Base-by-base conservation (phyloP, 2,113 vertebrate genomes). In the Channa argus region DNA sequence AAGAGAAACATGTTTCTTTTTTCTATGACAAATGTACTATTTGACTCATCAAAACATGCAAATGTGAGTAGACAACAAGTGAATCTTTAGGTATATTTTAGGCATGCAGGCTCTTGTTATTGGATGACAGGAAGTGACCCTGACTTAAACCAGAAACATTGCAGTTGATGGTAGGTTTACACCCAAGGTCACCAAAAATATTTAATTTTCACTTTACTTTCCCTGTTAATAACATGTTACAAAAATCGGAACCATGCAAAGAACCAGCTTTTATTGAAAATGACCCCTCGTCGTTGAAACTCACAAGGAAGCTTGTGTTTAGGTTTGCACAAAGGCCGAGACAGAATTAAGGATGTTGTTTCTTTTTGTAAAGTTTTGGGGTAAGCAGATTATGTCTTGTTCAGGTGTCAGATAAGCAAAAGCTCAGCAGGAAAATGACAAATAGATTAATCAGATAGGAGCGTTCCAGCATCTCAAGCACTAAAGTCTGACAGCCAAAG, bases 321-420 rank as follows among this genome's bases (percentile, higher is more conserved):
- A 44, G 36, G 6, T 52, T 0, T 45, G n/a, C 69, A 34, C 58
- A 24, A 24, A 24, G 24, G 24, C 24, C 24, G 1, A 24, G 24
- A 24, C 24, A 24, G 24, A 24, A 24, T 24, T 24, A 24, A 24
- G 24, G 24, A 24, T 24, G 24, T 24, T 24, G 24, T 24, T 24
- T 61, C 13, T 64, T 34, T 11, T 15, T 36, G 39, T 4, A 41
- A 36, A 14, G 60, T 61, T 63, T 66, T 15, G 45, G n/a, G 13
- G 3, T 2, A 56, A 84, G 39, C 72, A 65, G 51, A 52, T 38
- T 60, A 3, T 39, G 50, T 15, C 11, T 58, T 8, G 3, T 74
- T 68, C 36, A 52, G 53, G 10, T 61, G 56, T 58, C 61, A n/a
- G 65, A 58, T 62, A 62, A 74, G 51, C 6, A 62, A 39, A 68